Evolutionary conservation across 2,797 vertebrate genomes (phyloP).

Genomic region (Alfaro cultratus): DNA sequence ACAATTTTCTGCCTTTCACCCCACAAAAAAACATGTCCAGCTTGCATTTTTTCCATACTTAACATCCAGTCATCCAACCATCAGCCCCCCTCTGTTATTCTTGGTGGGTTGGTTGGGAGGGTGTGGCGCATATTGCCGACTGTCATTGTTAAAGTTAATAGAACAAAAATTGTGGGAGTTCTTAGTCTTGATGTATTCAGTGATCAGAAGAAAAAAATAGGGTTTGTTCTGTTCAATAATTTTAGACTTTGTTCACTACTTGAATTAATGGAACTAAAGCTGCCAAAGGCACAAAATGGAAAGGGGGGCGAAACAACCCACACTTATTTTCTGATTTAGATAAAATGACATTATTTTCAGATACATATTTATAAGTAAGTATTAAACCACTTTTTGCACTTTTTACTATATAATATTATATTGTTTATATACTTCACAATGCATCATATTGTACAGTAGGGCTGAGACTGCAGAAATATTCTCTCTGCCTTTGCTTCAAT

Average conservation of each 20-base stretch:
- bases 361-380: background rate
- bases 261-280: background rate
- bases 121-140: background rate
- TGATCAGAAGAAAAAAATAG: background rate
- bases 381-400: background rate
- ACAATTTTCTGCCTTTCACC: background rate
- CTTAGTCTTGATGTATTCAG: background rate
- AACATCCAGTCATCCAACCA: background rate
- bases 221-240: background rate
- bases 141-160: background rate
- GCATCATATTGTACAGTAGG: background rate
- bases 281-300: background rate
- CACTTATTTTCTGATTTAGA: background rate
- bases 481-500: background rate
- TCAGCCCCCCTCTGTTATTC: background rate
- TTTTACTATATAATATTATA: background rate
- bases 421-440: background rate
- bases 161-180: background rate
- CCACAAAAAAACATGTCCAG: background rate
- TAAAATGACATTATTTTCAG: background rate
- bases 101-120: background rate
- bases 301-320: background rate
- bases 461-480: background rate
- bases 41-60: background rate
- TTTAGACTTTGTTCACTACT: background rate